Base-by-base conservation (phyloP, 2,888 invertebrate genomes). In the Drosophila anceps region DNA sequence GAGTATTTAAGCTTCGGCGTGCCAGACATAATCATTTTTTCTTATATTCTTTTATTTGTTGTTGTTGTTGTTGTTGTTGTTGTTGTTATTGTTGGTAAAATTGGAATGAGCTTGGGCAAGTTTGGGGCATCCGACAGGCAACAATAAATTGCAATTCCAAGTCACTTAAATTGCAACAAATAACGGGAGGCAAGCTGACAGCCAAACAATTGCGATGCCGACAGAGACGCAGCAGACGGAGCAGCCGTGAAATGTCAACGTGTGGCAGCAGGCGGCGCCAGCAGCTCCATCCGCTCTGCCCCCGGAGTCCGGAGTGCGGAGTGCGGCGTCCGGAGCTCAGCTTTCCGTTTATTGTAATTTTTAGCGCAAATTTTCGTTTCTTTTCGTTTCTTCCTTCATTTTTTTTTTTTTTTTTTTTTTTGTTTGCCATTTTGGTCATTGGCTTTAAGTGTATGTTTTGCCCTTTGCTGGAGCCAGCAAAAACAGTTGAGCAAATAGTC, bases 81-180 rank as follows among this genome's bases (percentile, higher is more conserved):
- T 53, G 24, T 33, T 51, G n/a, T 4, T 51, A 20, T 20, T 53
- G 20, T 53, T 53, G 20, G 24, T 31, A 24, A 53, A 18, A 55
- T 35, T 37, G 18, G 48, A 60, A 24, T 48, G 73, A 62, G 55
- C 53, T 61, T 66, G 64, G 79, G 58, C 74, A 41, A 51, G 46
- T 37, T 72, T 10, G 33, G 33, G 55, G 46, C 68, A 61, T 60
- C 62, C 64, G 84, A 80, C 81, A 81, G 78, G 73, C 84, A 80
- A 83, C 91, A 85, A 91, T 91, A 91, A 91, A 91, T 91, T 91
- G 90, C 90, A 91, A 91, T 91, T 91, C 88, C 91, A 90, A 91
- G 91, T 91, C 91, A 91, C 91, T 91, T 91, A 88, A 91, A 87
- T 84, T 88, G 89, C 86, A 84, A 88, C 84, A 90, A 87, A 90